phyloP scores from a whole-genome alignment of 2,797 vertebrate species.

The Acanthurus lineatus region DNA sequence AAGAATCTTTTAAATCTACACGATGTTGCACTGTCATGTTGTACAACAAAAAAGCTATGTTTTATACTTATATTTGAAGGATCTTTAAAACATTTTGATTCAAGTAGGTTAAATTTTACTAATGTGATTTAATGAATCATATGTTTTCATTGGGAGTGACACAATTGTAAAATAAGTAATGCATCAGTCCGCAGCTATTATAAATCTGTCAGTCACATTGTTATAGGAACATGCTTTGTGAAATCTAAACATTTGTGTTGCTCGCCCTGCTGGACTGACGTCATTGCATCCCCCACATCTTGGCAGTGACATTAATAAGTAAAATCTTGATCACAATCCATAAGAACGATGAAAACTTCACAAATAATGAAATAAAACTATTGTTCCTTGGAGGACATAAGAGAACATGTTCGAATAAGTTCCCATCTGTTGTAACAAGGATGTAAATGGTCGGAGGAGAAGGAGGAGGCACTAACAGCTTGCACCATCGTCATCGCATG shows the following conservation, averaged over 20 bases:
- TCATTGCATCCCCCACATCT: not conserved
- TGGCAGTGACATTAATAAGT: not conserved
- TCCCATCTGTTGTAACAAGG: constrained; percentile 66
- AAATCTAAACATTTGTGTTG: constrained; percentile 1
- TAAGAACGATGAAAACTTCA: not conserved
- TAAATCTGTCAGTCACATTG: not conserved
- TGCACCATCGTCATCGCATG: constrained; percentile 50
- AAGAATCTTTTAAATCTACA: too few species aligned
- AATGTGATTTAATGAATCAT: too few species aligned
- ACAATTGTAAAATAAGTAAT: not conserved
- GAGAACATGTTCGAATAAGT: constrained; percentile 35
- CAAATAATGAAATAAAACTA: not conserved
- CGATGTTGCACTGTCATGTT: too few species aligned
- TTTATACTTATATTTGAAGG: not conserved
- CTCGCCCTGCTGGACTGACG: not conserved
- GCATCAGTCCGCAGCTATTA: not conserved
- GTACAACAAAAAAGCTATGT: not conserved
- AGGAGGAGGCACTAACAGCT: constrained; percentile 44
- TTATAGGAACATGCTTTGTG: not conserved
- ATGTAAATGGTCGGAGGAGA: constrained; percentile 35
- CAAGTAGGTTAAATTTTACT: too few species aligned
- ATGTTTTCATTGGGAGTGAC: not conserved
- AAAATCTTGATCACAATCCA: not conserved
- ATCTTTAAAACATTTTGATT: not conserved
- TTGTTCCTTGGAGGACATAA: constrained; percentile 16